phyloP scores from a whole-genome alignment of 2,797 vertebrate species.

The Myotis daubentonii region DNA sequence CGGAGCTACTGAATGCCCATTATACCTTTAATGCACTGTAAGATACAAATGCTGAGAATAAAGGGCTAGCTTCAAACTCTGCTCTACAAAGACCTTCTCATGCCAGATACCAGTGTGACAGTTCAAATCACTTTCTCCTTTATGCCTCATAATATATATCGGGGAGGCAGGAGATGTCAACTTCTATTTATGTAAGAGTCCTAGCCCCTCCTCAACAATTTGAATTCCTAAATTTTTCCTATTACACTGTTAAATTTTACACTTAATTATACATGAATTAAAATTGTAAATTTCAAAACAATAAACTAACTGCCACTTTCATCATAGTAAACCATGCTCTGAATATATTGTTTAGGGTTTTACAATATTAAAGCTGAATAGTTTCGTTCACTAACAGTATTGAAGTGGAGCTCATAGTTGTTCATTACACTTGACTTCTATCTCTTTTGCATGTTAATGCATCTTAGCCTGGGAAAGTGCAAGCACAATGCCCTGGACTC shows the following conservation, averaged over 20 bases:
- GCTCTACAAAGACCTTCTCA: neutral
- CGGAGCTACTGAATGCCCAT: neutral
- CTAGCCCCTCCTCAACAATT: neutral
- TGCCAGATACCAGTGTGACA: neutral
- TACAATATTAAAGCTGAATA: slow-evolving; percentile 16
- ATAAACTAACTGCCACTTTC: slow-evolving; percentile 16
- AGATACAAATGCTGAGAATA: neutral
- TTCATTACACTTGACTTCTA: slow-evolving; percentile 31
- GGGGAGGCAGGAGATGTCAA: neutral
- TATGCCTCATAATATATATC: neutral
- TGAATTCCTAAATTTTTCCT: neutral
- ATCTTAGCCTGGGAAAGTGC: neutral
- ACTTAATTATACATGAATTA: slow-evolving; percentile 1
- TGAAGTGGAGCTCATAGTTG: neutral
- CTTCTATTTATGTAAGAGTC: neutral
- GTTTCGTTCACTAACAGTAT: neutral
- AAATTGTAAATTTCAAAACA: slow-evolving; percentile 46
- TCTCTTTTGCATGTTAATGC: slow-evolving; percentile 45
- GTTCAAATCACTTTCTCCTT: neutral
- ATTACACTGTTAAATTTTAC: slow-evolving; percentile 8
- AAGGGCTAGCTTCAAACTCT: neutral
- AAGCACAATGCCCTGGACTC: neutral
- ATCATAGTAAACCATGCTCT: slow-evolving; percentile 7
- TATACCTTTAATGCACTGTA: neutral
- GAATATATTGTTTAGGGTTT: slow-evolving; percentile 45